Base-by-base conservation (phyloP, 35 echinoderm and acorn worm genomes). In the Ptychodera flava region DNA sequence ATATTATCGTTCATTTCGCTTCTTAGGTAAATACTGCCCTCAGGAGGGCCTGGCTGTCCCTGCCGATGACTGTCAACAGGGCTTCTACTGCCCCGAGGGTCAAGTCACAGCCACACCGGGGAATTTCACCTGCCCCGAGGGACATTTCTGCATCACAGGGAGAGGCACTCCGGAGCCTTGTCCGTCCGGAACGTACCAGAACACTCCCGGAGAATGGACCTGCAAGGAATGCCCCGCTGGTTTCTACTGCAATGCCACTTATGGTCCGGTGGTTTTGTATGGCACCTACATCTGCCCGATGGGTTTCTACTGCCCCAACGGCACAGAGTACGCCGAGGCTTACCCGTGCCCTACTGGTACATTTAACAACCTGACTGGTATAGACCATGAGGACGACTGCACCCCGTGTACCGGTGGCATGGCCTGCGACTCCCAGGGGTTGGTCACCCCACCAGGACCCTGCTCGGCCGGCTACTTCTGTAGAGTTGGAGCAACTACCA, bases 281-380 rank as follows among this genome's bases (percentile, higher is more conserved):
- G 95, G 92, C 28, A 88, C 87, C 0, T 92, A 98, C 29, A 80
- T 94, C 12, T 98, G 95, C 82, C 95, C 95, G 0, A 80, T 80
- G 32, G 92, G 95, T 6, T 94, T 94, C 83, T 98, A 98, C 82
- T 98, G 95, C 85, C 95, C 95, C 27, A 92, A 90, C 88, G 92
- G 92, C 31, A 98, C 95, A 0, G 85, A 88, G 29, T 98, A 94
- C 35, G 93, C 90, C 0, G 93, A 94, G 85, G 86, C 94, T 76
- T 90, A 77, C 35, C 92, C 95, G 0, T 98, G 92, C 33, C 92
- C 92, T 30, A 36, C 37, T 0, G 95, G 95, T 32, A 98, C 90
- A 1, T 98, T 98, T 79, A 98, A 98, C 83, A 98, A 98, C 27
- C 30, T 92, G 0, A 98, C 95, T 77, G 95, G 95, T 64, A 79